A percentile compares a stretch with the other conserved stretches of the same genome.
Evolutionary conservation across 2,113 vertebrate species (phyloP).

Genomic region (Ornithorhynchus anatinus): DNA sequence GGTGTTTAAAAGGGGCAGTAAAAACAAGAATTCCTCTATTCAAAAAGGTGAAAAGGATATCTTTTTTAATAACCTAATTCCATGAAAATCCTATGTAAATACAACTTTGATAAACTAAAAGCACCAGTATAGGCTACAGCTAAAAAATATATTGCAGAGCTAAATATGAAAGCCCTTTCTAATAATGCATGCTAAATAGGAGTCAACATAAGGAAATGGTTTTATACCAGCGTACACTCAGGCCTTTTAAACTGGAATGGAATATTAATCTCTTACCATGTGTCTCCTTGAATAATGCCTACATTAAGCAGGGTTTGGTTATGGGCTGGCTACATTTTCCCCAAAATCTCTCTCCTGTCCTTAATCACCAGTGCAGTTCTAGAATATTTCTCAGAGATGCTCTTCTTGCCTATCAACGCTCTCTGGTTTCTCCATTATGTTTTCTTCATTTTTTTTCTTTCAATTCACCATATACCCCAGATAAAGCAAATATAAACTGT

Average conservation of each 20-base stretch:
- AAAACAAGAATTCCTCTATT: no score
- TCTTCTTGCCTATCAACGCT: neutral
- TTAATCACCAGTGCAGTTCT: neutral
- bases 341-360: neutral
- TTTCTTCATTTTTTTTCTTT: no score
- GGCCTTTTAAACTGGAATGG: neutral
- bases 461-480: no score
- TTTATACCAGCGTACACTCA: neutral
- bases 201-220: neutral
- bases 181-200: neutral
- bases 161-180: neutral
- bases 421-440: no score
- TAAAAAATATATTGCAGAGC: neutral
- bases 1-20: no score
- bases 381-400: neutral
- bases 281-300: neutral
- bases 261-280: neutral
- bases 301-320: neutral
- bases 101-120: no score
- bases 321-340: neutral
- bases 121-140: neutral
- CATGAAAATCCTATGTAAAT: no score
- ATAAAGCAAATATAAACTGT: no score
- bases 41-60: no score
- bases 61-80: no score